phyloP scores from a whole-genome alignment of 2,888 invertebrate species.

The Cataglyphis livida region DNA sequence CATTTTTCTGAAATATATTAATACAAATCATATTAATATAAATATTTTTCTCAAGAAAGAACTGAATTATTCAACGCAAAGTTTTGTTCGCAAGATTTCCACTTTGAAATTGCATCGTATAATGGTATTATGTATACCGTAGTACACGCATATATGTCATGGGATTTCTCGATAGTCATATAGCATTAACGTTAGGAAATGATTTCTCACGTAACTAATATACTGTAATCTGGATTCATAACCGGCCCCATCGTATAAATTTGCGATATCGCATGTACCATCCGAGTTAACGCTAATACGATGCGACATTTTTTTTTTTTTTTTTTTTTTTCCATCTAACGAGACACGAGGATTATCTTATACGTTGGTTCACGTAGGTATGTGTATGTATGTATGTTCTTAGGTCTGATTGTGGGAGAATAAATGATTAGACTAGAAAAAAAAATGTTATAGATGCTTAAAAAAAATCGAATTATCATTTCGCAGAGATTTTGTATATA shows the following conservation, averaged over 20 bases:
- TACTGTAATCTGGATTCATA: constrained; percentile 35
- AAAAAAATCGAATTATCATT: not conserved
- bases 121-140: not conserved
- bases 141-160: constrained; percentile 13
- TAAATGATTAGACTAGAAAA: not conserved
- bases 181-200: constrained; percentile 35
- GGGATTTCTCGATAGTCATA: constrained; percentile 23
- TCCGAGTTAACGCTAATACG: constrained; percentile 11
- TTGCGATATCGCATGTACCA: constrained; percentile 24
- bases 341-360: not conserved
- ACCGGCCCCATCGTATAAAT: constrained; percentile 27
- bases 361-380: not conserved
- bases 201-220: constrained; percentile 48
- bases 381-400: not conserved
- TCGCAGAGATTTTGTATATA: not conserved
- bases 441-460: not conserved
- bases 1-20: constrained; percentile 26
- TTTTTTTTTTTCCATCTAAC: not conserved
- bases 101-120: constrained; percentile 14
- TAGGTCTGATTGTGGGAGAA: not conserved
- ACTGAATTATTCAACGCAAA: constrained; percentile 34
- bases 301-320: constrained; percentile 6
- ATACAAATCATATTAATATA: not conserved
- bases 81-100: constrained; percentile 17
- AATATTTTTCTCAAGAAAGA: constrained; percentile 14